phyloP scores from a whole-genome alignment of 1,140 invertebrate genomes.

The Drosophila rufa region DNA sequence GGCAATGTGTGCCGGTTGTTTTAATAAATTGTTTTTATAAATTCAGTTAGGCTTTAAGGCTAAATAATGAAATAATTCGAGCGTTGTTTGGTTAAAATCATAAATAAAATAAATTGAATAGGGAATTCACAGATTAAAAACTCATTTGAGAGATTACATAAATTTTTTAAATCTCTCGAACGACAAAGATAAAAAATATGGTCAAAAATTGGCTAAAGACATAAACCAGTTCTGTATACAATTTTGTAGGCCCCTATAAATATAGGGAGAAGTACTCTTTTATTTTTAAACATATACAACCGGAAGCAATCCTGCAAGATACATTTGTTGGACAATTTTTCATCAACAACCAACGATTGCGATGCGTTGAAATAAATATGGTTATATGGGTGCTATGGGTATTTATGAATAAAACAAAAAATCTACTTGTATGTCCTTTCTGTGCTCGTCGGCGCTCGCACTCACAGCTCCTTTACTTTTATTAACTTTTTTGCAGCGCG shows the following conservation, averaged over 20 bases:
- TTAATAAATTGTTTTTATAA: too few species aligned
- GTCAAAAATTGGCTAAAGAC: too few species aligned
- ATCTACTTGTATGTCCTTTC: constrained; percentile 43
- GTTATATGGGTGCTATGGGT: constrained; percentile 24
- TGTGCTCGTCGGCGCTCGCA: constrained; percentile 19
- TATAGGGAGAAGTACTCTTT: background rate
- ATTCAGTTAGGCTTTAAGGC: background rate
- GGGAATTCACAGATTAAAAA: background rate
- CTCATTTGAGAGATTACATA: background rate
- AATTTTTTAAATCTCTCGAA: background rate
- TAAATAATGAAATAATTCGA: background rate
- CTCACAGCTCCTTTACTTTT: constrained; percentile 23
- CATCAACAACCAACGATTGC: constrained; percentile 6
- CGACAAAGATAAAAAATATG: background rate
- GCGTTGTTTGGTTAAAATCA: too few species aligned
- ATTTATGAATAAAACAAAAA: constrained; percentile 37
- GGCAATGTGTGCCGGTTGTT: constrained; percentile 1
- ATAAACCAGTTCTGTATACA: too few species aligned
- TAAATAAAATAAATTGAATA: background rate
- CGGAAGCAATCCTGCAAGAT: constrained; percentile 58
- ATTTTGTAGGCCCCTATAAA: background rate
- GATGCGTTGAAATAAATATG: constrained; percentile 25
- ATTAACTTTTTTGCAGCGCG: constrained; percentile 85
- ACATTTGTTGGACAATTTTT: constrained; percentile 58
- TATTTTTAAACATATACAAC: constrained; percentile 13